A percentile compares a stretch with the other conserved stretches of the same genome.
Conservation (phyloP, 2,113 vertebrate genomes). For the Speoplatyrhinus poulsoni region DNA sequence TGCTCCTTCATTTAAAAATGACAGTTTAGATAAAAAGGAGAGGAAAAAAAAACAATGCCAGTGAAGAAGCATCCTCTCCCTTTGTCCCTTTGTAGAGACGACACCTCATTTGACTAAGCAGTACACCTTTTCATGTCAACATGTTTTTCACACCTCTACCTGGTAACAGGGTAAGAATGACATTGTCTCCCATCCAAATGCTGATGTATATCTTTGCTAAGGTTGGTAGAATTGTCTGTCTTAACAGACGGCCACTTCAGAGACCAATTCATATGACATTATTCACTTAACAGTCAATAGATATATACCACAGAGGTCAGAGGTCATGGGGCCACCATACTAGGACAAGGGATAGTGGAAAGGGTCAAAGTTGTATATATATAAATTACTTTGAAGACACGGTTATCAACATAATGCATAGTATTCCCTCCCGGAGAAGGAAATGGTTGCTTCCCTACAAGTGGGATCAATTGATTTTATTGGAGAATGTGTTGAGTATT, state of each 20-base stretch:
- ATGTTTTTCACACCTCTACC: no score
- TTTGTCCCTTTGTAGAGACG: constrained; percentile 20
- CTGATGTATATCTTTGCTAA: no score
- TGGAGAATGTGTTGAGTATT: constrained; percentile 27
- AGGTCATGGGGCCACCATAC: no score
- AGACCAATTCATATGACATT: no score
- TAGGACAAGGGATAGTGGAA: no score
- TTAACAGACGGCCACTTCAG: no score
- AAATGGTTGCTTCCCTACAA: constrained; percentile 22
- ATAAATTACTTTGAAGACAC: constrained; percentile 43
- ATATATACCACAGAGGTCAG: no score
- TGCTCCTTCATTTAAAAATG: constrained; percentile 50
- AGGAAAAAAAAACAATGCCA: constrained; percentile 14
- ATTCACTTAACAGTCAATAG: no score
- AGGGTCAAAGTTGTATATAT: no score
- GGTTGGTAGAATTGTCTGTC: no score
- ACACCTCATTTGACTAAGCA: constrained; percentile 28
- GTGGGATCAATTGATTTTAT: constrained; percentile 55
- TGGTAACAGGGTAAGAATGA: not conserved
- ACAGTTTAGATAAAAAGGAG: constrained; percentile 19
- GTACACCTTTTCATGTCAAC: not conserved
- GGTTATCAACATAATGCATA: constrained; percentile 52
- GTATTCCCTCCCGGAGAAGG: constrained; percentile 42
- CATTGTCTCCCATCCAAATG: constrained; percentile 11
- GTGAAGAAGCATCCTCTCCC: constrained; percentile 33